These are phyloP conservation scores for Steinernema feltiae DNA, from an alignment of 1,140 invertebrate genomes.

Conservation along the genomic window DNA sequence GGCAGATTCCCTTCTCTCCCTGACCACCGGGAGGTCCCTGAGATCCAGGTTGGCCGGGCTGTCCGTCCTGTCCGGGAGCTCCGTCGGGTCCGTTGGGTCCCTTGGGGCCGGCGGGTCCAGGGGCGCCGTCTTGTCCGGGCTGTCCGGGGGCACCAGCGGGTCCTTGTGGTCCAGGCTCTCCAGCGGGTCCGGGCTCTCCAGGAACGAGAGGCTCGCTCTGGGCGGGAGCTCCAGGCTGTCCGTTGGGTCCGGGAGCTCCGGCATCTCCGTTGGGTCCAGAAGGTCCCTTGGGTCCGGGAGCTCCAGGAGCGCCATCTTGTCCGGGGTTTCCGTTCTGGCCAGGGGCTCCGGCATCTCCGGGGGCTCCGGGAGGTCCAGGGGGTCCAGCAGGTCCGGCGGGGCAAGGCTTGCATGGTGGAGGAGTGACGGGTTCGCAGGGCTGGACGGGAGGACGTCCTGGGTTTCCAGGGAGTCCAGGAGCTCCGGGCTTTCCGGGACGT, in stretches of 20 bases:
- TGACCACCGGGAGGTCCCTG: neutral
- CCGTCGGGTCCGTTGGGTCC: conserved; percentile 26
- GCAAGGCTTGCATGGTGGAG: conserved; percentile 30
- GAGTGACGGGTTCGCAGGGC: conserved; percentile 25
- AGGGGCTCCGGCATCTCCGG: conserved; percentile 24
- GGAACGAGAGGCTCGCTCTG: neutral
- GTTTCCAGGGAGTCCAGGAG: conserved; percentile 28
- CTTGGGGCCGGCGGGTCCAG: conserved; percentile 23
- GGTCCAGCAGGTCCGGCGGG: conserved; percentile 11
- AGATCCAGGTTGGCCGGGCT: conserved; percentile 12
- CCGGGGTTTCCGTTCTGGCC: conserved; percentile 25
- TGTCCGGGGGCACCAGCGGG: conserved; percentile 9
- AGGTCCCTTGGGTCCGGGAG: conserved; percentile 20
- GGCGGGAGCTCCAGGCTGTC: conserved; percentile 19
- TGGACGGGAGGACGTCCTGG: conserved; percentile 21
- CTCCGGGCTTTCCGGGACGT: conserved; percentile 21
- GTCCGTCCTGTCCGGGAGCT: conserved; percentile 19
- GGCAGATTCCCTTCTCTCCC: conserved; percentile 28
- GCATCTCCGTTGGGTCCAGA: conserved; percentile 23
- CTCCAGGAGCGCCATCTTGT: conserved; percentile 15
- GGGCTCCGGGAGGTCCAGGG: conserved; percentile 28
- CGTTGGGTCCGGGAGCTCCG: conserved; percentile 15
- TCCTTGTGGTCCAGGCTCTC: conserved; percentile 28
- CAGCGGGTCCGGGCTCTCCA: conserved; percentile 24
- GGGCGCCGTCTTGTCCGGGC: conserved; percentile 23